Base-by-base conservation (phyloP, 2,113 vertebrate species). In the Mus spicilegus region DNA sequence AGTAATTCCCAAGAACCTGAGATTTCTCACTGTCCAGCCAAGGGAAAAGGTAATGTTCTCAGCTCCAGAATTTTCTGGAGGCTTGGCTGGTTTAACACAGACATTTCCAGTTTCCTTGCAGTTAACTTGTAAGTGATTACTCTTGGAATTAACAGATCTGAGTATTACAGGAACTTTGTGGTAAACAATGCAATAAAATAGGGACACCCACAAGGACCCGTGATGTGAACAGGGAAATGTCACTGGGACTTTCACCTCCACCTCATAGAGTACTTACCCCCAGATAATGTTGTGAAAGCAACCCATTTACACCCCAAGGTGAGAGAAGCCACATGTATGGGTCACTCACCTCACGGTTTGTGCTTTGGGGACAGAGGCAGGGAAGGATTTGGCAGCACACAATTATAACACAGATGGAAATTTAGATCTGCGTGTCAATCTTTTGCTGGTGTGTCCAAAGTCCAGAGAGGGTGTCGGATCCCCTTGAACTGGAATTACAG, bases 121-220 rank as follows among this genome's bases (percentile, higher is more conserved):
- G 4, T 93, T 94, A 88, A 85, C 54, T 84, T 75, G 94, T 93
- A 65, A 94, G 75, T 67, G 69, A 92, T 89, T 84, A 87, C 12
- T 87, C 86, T 91, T 78, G 81, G 78, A 96, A 54, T 7, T 65
- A 20, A 61, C 46, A 77, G 63, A 51, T 20, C 77, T 70, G 16
- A 67, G 61, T 22, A 49, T 89, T 63, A 14, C 42, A 77, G 81
- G 89, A 77, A 69, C 28, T n/a, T n/a, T n/a, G n/a, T n/a, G n/a
- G n/a, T n/a, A n/a, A n/a, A n/a, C n/a, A n/a, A n/a, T n/a, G n/a
- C n/a, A n/a, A n/a, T n/a, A n/a, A n/a, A n/a, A n/a, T n/a, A n/a
- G n/a, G n/a, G n/a, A n/a, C n/a, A n/a, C n/a, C n/a, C n/a, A n/a
- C n/a, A n/a, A n/a, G n/a, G n/a, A n/a, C n/a, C n/a, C n/a, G n/a